These are phyloP conservation scores for Engystomops pustulosus DNA, from an alignment of 2,113 vertebrate species.

Conservation along the genomic window DNA sequence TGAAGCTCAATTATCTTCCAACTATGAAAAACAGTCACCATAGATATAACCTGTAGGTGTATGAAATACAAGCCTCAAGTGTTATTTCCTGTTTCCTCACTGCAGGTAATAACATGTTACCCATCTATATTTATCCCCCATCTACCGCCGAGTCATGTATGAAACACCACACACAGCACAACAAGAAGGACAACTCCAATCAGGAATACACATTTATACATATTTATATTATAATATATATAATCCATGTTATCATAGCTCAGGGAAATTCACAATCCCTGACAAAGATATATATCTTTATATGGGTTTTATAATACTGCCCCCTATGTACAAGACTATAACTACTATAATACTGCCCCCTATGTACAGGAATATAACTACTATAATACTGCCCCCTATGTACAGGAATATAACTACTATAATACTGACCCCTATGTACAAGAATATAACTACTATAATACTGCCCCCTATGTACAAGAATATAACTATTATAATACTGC, in stretches of 20 bases:
- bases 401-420: neutral
- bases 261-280: too few relatives aligned
- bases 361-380: neutral
- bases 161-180: too few relatives aligned
- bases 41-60: neutral
- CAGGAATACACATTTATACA: too few relatives aligned
- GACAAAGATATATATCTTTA: too few relatives aligned
- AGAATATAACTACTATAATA: conserved; percentile 6
- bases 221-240: too few relatives aligned
- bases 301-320: neutral
- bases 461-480: neutral
- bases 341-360: neutral
- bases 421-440: neutral
- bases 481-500: conserved; percentile 15
- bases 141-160: neutral
- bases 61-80: neutral
- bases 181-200: too few relatives aligned
- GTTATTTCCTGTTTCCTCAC: neutral
- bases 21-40: neutral
- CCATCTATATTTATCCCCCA: neutral
- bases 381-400: conserved; percentile 3
- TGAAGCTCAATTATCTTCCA: neutral
- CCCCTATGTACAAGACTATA: neutral
- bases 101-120: neutral
- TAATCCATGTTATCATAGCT: too few relatives aligned